These are phyloP conservation scores for Sylvilagus floridanus DNA, from an alignment of 2,797 vertebrate genomes.

Conservation along the genomic window DNA sequence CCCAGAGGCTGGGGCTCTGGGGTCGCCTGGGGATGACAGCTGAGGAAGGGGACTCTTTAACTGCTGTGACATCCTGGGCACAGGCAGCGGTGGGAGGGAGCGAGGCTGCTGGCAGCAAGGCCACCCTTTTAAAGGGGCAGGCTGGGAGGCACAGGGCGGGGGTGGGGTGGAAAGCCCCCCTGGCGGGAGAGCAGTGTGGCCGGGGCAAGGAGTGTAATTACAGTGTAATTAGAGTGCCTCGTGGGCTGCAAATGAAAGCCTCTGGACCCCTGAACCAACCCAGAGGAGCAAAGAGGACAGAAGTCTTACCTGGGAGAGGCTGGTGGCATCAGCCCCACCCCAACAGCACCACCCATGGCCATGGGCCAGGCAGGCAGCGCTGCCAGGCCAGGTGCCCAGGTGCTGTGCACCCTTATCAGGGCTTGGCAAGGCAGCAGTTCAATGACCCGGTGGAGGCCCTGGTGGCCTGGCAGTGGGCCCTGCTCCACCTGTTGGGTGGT, in stretches of 20 bases:
- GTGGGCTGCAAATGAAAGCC: slow-evolving; percentile 23
- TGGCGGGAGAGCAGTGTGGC: neutral
- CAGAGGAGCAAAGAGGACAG: neutral
- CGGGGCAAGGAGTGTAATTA: neutral
- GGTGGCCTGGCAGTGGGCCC: neutral
- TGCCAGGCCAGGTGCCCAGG: neutral
- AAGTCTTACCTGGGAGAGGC: neutral
- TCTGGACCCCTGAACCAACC: neutral
- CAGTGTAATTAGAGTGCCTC: slow-evolving; percentile 27
- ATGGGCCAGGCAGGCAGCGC: neutral
- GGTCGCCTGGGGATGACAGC: neutral
- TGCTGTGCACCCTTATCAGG: neutral
- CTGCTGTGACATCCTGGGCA: too few relatives aligned
- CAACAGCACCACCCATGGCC: neutral
- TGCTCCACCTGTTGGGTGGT: neutral
- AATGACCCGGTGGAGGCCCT: neutral
- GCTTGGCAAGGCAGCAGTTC: neutral
- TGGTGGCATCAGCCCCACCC: neutral
- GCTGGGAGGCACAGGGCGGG: neutral
- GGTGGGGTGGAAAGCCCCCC: neutral
- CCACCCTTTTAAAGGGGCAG: neutral
- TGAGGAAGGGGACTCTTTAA: neutral
- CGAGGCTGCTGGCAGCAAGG: neutral
- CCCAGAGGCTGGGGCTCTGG: neutral
- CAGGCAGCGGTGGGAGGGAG: neutral